Evolutionary conservation across 2,113 vertebrate species (phyloP).

Genomic region (Tamias sibiricus): DNA sequence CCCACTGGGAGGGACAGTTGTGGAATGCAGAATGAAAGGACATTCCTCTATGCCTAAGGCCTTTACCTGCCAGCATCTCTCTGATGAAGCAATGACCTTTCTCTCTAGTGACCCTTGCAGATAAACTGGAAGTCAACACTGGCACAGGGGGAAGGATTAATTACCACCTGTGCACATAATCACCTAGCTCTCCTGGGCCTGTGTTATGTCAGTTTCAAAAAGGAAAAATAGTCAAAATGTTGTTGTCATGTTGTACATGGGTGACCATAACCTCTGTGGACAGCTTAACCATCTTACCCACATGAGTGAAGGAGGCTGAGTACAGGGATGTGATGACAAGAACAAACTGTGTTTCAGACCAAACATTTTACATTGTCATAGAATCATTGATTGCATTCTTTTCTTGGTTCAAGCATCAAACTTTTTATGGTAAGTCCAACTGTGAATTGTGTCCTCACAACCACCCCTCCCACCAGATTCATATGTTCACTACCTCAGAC

Average conservation of each 20-base stretch:
- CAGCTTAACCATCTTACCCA: neutral
- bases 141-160: too few species aligned
- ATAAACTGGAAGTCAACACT: neutral
- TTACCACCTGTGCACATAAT: neutral
- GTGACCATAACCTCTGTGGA: neutral
- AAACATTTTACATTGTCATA: neutral
- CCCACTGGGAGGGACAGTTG: neutral
- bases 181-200: neutral
- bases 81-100: neutral
- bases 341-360: neutral
- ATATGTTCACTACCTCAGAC: neutral
- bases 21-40: neutral
- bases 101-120: neutral
- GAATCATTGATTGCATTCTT: neutral
- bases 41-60: too few species aligned
- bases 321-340: accelerated
- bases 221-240: neutral
- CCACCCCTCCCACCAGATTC: neutral
- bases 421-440: neutral
- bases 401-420: neutral
- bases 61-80: neutral
- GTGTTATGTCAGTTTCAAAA: neutral
- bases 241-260: neutral
- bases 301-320: neutral
- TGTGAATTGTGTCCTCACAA: neutral